Percentiles rank a stretch among this genome's conserved stretches.
These are phyloP conservation scores for Ramphastos sulfuratus DNA, from an alignment of 2,113 vertebrate genomes.

Conservation along the genomic window DNA sequence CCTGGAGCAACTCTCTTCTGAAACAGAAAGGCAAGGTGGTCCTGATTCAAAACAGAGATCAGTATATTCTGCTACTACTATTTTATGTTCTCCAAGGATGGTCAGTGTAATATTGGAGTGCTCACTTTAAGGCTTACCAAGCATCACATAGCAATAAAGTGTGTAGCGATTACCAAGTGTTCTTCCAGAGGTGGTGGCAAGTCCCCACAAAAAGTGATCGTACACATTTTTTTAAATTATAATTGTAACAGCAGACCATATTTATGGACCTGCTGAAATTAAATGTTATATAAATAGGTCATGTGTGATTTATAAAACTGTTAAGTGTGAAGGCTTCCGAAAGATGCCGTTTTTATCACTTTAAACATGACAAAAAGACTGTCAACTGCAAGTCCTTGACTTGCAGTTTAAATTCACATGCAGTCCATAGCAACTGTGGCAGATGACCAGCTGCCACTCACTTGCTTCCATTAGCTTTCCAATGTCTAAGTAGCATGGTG, in stretches of 20 bases:
- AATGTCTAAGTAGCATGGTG: neutral
- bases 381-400: neutral
- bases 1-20: neutral
- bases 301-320: neutral
- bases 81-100: neutral
- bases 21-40: neutral
- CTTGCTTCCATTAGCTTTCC: neutral
- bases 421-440: neutral
- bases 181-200: neutral
- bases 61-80: neutral
- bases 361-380: neutral
- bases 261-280: neutral
- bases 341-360: neutral
- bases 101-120: neutral
- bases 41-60: neutral
- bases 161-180: neutral
- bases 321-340: neutral
- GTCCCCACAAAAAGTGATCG: neutral
- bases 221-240: neutral
- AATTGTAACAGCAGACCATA: rapidly evolving
- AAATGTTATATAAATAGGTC: neutral
- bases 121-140: neutral
- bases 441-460: neutral
- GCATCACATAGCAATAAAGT: neutral
- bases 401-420: neutral